phyloP scores from a whole-genome alignment of 2,888 invertebrate species.

The Acleris laterana region DNA sequence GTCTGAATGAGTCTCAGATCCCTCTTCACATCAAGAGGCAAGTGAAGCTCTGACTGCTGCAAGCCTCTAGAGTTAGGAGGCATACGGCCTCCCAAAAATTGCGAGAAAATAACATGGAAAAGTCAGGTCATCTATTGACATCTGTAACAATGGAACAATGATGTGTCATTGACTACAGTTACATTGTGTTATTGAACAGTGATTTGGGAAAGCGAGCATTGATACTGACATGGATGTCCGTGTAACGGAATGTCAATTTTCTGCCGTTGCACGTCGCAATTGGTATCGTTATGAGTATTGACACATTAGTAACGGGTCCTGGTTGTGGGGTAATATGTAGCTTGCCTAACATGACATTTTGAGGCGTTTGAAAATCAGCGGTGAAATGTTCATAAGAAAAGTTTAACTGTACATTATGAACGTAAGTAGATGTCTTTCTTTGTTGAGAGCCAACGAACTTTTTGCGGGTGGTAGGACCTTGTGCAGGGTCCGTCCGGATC shows the following conservation, averaged over 20 bases:
- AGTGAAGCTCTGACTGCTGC: too few relatives aligned
- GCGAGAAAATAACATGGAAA: neutral
- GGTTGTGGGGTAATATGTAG: constrained; percentile 3
- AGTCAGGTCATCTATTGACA: constrained; percentile 8
- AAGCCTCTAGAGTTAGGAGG: too few relatives aligned
- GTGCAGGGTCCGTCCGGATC: too few relatives aligned
- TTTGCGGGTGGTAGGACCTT: too few relatives aligned
- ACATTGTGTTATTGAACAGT: constrained; percentile 28
- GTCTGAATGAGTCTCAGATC: too few relatives aligned
- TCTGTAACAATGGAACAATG: constrained; percentile 28
- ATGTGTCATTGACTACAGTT: constrained; percentile 26
- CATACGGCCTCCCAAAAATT: too few relatives aligned
- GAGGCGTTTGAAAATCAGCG: neutral
- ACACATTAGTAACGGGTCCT: constrained; percentile 23
- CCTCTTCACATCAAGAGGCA: too few relatives aligned
- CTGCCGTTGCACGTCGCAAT: constrained; percentile 43
- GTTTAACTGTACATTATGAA: too few relatives aligned
- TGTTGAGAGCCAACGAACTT: too few relatives aligned
- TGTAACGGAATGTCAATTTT: constrained; percentile 45
- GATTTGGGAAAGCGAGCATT: constrained; percentile 55
- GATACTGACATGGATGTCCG: constrained; percentile 42
- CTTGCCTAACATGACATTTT: neutral
- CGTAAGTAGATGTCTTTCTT: too few relatives aligned
- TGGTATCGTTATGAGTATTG: constrained; percentile 25
- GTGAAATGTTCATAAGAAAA: too few relatives aligned